Conservation (phyloP, 2,113 vertebrate species). For the Colaptes auratus region DNA sequence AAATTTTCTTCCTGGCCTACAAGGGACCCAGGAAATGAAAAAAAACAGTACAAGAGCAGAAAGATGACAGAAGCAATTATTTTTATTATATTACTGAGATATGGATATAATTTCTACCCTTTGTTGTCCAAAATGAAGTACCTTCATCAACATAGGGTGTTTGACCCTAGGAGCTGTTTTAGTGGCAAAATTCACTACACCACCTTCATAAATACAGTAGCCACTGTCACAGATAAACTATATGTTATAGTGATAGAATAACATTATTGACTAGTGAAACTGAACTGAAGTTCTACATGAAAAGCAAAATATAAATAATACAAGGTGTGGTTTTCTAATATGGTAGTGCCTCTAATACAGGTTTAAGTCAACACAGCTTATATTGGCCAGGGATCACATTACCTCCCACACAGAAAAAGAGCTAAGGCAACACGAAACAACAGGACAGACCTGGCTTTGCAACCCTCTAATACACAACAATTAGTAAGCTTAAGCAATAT, state of each 20-base stretch:
- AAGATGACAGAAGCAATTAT: not conserved
- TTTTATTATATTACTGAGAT: not conserved
- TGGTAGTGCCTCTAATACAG: not conserved
- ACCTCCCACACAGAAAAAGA: not conserved
- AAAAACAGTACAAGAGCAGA: not conserved
- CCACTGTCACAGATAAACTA: not conserved
- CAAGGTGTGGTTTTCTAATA: conserved; percentile 17
- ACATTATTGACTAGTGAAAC: not conserved
- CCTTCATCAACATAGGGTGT: too few species aligned
- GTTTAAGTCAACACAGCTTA: not conserved
- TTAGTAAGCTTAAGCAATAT: not conserved
- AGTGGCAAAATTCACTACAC: not conserved
- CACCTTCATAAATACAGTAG: not conserved
- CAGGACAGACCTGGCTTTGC: not conserved
- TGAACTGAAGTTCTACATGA: not conserved
- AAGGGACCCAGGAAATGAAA: not conserved
- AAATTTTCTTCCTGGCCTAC: not conserved
- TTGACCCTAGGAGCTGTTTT: not conserved
- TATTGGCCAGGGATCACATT: not conserved
- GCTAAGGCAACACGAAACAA: conserved; percentile 1
- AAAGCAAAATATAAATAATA: not conserved
- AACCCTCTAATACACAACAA: not conserved
- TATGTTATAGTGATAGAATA: not conserved
- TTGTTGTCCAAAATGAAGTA: not conserved
- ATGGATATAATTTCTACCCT: not conserved